These are phyloP conservation scores for Elymnias hypermnestra DNA, from an alignment of 1,140 invertebrate genomes.

Conservation along the genomic window DNA sequence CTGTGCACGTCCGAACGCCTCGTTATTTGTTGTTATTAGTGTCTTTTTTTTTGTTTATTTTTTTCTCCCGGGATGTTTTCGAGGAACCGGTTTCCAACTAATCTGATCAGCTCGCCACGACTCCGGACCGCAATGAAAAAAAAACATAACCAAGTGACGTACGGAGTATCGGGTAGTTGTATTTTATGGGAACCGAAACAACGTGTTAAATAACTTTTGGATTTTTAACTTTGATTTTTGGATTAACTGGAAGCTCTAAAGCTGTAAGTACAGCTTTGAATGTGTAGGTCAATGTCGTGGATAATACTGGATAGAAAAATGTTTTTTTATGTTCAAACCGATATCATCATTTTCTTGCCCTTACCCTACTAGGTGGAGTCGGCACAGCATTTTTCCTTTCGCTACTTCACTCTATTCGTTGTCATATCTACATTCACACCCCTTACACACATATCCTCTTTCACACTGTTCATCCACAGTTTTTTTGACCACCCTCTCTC, in stretches of 20 bases:
- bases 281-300: too few species aligned
- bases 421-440: too few species aligned
- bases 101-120: constrained; percentile 67
- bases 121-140: constrained; percentile 12
- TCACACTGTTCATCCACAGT: too few species aligned
- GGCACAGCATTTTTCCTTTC: too few species aligned
- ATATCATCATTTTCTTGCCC: too few species aligned
- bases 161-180: constrained; percentile 18
- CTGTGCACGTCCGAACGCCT: constrained; percentile 41
- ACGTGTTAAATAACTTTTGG: constrained; percentile 7
- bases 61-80: constrained; percentile 57
- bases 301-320: too few species aligned
- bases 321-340: too few species aligned
- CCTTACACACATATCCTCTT: too few species aligned
- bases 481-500: too few species aligned
- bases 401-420: too few species aligned
- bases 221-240: constrained; percentile 1
- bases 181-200: constrained; percentile 20
- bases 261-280: too few species aligned
- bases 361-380: too few species aligned
- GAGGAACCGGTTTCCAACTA: constrained; percentile 58
- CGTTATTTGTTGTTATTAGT: constrained; percentile 74
- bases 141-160: constrained; percentile 15
- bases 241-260: constrained; percentile 8
- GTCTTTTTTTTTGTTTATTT: constrained; percentile 60